Conservation (phyloP, 35 echinoderm and acorn worm species). For the Apostichopus californicus region DNA sequence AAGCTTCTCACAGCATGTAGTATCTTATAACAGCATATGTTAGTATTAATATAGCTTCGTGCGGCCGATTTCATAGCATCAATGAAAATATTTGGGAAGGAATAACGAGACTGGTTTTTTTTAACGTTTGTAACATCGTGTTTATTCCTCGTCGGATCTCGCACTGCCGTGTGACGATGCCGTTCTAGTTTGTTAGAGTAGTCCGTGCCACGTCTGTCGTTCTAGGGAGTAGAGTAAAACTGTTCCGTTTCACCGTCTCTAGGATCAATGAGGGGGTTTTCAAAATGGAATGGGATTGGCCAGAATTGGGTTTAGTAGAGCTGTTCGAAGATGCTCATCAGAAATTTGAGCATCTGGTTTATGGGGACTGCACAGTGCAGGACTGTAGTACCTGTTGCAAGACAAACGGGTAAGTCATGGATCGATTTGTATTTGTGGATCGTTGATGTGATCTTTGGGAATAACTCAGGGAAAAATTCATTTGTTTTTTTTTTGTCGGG, state of each 20-base stretch:
- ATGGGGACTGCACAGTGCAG: constrained; percentile 23
- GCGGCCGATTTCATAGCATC: neutral
- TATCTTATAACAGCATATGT: neutral
- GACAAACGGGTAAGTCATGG: constrained; percentile 18
- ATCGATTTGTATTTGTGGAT: no score
- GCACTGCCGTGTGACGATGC: neutral
- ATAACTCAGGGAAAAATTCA: no score
- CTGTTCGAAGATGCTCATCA: constrained; percentile 34
- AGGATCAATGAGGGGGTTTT: constrained; percentile 28
- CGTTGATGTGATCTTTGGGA: no score
- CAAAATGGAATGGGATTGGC: constrained; percentile 56
- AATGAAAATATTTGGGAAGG: neutral
- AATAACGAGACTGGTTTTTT: neutral
- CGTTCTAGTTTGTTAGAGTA: neutral
- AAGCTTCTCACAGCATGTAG: no score
- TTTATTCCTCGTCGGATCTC: neutral
- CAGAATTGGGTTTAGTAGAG: constrained; percentile 37
- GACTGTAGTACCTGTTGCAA: constrained; percentile 35
- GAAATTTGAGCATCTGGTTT: constrained; percentile 53
- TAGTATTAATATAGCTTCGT: neutral
- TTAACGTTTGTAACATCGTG: constrained; percentile 2
- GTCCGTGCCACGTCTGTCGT: neutral
- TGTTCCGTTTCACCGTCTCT: neutral
- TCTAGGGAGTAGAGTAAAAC: neutral
- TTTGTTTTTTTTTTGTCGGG: no score